Base-by-base conservation (phyloP, 2,888 invertebrate genomes). In the Dyspetes luteomarginatus region DNA sequence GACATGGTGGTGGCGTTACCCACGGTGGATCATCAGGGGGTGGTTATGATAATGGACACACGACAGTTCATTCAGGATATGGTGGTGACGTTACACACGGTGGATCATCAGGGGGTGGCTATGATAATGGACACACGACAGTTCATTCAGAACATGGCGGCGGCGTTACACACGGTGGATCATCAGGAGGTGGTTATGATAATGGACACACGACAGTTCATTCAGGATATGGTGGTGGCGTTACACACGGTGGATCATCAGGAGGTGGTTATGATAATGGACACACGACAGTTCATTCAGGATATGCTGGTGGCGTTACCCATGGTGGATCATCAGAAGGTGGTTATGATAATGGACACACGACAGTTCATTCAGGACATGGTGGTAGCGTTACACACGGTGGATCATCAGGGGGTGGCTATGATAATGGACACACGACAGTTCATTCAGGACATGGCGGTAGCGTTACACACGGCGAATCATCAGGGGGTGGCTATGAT, bases 111-210 rank as follows among this genome's bases (percentile, higher is more conserved):
- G 77, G 48, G 17, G 60, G 72, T 26, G 64, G 28, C 5, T 64
- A 62, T 15, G 15, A 24, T 4, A 50, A 41, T 36, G 77, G 73
- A 58, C 4, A 52, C 43, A 22, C 30, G 3, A 45, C 9, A 58
- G 41, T 12, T 67, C 56, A 12, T n/a, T n/a, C 0, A 41, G 76
- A 9, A 30, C 9, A 2, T 30, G 30, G 30, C 9, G 75, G 67
- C 9, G 65, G 77, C 26, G 52, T 19, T 17, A 71, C 69, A 9
- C 71, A 81, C 43, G 52, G 43, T 2, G 77, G 69, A 28, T n/a
- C n/a, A n/a, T n/a, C n/a, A n/a, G n/a, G n/a, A n/a, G n/a, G n/a
- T n/a, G 60, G 43, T 19, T 28, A 76, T 3, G 71, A 30, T 0
- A 73, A 52, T 41, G 30, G 65, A 50, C 3, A 50, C 24, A 83